Evolutionary conservation across 2,113 vertebrate genomes (phyloP).

Genomic region (Nyctereutes procyonoides): DNA sequence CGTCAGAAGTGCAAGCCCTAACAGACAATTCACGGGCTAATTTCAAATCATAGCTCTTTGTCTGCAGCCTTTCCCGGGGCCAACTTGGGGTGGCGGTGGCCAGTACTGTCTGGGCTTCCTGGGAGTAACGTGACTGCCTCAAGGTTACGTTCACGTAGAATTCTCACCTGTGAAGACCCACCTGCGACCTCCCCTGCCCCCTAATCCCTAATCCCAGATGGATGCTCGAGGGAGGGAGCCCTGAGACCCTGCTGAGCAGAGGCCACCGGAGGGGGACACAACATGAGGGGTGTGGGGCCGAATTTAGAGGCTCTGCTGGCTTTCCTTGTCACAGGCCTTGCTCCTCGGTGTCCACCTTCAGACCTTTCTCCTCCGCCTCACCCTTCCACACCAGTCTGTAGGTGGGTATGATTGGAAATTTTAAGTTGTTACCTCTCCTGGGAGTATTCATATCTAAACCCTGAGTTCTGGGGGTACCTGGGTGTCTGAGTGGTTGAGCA

Average conservation of each 20-base stretch:
- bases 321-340: background rate
- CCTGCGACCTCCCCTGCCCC: too few species aligned
- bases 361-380: background rate
- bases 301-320: background rate
- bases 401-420: background rate
- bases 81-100: background rate
- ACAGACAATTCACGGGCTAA: background rate
- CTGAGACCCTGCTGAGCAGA: fast-evolving
- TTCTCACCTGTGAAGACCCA: background rate
- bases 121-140: background rate
- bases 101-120: background rate
- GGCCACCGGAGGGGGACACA: background rate
- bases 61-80: background rate
- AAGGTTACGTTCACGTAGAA: background rate
- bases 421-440: background rate
- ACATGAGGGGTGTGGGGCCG: background rate
- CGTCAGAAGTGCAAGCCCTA: background rate
- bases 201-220: background rate
- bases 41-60: background rate
- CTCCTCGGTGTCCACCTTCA: background rate
- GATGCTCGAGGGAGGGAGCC: fast-evolving
- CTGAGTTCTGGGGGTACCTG: background rate
- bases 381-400: background rate
- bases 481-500: too few species aligned
- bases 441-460: background rate